Base-by-base conservation (phyloP, 2,797 vertebrate genomes). In the Uromys caudimaculatus region DNA sequence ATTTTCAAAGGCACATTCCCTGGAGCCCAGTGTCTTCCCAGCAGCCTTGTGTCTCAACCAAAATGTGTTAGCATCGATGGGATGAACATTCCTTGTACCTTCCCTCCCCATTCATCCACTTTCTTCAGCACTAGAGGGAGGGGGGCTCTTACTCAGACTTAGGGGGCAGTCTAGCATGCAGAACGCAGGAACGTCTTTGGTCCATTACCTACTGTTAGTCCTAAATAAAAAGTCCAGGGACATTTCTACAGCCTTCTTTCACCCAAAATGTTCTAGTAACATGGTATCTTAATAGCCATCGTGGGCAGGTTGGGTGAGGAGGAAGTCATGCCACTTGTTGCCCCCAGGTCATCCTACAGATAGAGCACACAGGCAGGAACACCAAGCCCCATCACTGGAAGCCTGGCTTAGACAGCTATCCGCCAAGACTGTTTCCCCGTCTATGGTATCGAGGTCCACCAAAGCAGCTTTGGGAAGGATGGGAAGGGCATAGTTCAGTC, bases 241-340 rank as follows among this genome's bases (percentile, higher is more conserved):
- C 17, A 1, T 10, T 52, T 27, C n/a, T 9, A 1, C 1, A 3
- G 47, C 27, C 8, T 23, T 6, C 38, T 24, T 10, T 32, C 1
- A 9, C 1, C 38, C 50, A 14, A 14, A 75, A 17, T 24, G 3
- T 16, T n/a, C 35, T 16, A 16, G 35, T 6, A 7, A n/a, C 1
- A 1, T 1, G 1, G 24, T 47, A 35, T 3, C 56, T 50, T 6
- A 1, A 4, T 11, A 85, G 17, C 32, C 32, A 2, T 1, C 0
- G 1, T 6, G 50, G 10, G 32, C 32, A 52, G 47, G 21, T 11
- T 4, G 12, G 11, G 24, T 56, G 24, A 2, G 50, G 7, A 21
- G 14, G 69, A 75, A 58, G 17, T 24, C 0, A 4, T 3, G n/a
- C 6, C 4, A n/a, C 67, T 12, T 16, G 21, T 35, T 29, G 11